Conservation (phyloP, 2,113 vertebrate genomes). For the Alligator mississippiensis region DNA sequence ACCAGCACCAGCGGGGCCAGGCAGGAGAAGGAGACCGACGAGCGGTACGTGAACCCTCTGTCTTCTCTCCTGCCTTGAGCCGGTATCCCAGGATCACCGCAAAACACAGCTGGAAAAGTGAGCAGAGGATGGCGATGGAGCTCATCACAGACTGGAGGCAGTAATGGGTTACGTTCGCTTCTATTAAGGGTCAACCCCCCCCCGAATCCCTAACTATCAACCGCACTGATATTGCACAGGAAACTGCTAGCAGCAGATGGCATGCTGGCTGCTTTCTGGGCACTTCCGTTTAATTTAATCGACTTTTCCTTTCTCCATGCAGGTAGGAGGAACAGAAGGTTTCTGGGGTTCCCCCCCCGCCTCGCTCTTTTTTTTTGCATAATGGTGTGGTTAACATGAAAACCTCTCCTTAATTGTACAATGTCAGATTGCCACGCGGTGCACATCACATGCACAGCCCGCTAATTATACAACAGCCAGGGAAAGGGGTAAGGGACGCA, state of each 20-base stretch:
- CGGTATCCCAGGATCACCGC: constrained; percentile 93
- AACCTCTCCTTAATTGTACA: neutral
- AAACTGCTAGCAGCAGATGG: neutral
- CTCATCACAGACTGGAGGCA: rapidly evolving
- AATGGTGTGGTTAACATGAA: constrained; percentile 8
- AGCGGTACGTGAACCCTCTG: constrained; percentile 94
- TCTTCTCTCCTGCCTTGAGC: constrained; percentile 91
- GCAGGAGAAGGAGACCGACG: constrained; percentile 94
- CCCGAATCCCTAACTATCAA: neutral
- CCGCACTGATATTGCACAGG: rapidly evolving
- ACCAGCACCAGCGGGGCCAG: constrained; percentile 89
- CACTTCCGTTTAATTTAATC: constrained; percentile 31
- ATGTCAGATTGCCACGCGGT: neutral
- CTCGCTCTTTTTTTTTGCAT: neutral
- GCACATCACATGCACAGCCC: neutral
- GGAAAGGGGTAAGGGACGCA: constrained; percentile 17
- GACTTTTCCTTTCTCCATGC: constrained; percentile 31
- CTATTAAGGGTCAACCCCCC: neutral
- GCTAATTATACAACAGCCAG: neutral
- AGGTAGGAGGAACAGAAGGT: neutral
- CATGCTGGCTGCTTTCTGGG: neutral
- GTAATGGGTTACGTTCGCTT: neutral
- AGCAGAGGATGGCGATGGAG: rapidly evolving
- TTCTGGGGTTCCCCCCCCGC: neutral
- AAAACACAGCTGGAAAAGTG: constrained; percentile 90